These are phyloP conservation scores for Coracopsis vasa DNA, from an alignment of 2,113 vertebrate genomes.

Conservation along the genomic window DNA sequence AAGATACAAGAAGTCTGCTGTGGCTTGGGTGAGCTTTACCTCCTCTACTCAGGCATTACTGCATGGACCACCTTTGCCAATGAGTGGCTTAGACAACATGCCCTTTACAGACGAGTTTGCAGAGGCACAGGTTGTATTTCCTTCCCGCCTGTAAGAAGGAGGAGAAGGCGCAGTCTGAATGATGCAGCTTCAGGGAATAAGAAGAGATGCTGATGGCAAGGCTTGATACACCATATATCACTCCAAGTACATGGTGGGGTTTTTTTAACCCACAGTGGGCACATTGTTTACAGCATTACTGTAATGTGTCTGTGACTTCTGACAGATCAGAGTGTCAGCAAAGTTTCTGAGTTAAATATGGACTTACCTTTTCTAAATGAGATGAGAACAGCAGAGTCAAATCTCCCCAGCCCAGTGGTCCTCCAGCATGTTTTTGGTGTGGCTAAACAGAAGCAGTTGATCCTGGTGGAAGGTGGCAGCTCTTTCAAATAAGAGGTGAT, in stretches of 20 bases:
- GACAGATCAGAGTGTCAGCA: neutral
- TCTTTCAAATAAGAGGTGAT: neutral
- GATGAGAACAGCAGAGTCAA: neutral
- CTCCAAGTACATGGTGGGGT: rapidly evolving
- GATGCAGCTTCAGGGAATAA: neutral
- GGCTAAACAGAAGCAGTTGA: neutral
- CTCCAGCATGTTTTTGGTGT: neutral
- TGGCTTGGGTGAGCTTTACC: neutral
- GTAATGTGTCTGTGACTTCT: neutral
- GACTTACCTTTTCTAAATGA: neutral
- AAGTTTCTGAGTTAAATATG: neutral
- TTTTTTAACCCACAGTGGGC: neutral
- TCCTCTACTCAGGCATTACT: neutral
- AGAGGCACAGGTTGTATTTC: neutral
- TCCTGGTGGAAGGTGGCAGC: neutral
- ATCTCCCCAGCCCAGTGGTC: neutral
- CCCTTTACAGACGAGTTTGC: neutral
- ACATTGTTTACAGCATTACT: neutral
- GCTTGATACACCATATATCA: neutral
- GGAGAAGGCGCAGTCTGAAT: neutral
- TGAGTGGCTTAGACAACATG: neutral
- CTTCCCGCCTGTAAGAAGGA: neutral
- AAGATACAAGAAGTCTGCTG: neutral
- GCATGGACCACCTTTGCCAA: neutral
- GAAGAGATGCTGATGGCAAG: neutral